phyloP scores from a whole-genome alignment of 2,113 vertebrate genomes.

The Laticauda colubrina region DNA sequence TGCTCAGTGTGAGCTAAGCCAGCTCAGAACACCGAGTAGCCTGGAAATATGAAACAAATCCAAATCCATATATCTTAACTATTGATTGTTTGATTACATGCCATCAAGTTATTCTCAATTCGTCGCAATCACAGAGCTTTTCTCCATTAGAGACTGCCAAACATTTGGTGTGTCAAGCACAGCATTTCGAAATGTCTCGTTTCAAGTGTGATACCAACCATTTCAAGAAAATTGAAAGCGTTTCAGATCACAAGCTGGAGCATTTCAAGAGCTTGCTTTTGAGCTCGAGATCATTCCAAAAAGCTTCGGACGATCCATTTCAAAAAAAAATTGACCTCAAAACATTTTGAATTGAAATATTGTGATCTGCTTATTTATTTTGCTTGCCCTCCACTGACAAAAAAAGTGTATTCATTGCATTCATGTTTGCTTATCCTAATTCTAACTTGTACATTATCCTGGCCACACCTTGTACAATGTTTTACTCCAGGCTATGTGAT shows the following conservation, averaged over 20 bases:
- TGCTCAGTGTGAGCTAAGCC: neutral
- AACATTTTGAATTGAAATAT: neutral
- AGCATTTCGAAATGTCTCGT: neutral
- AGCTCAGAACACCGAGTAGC: neutral
- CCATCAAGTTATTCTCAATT: neutral
- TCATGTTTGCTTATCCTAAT: neutral
- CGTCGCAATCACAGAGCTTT: neutral
- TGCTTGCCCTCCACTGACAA: neutral
- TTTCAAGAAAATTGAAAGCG: neutral
- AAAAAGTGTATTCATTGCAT: neutral
- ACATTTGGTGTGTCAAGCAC: neutral
- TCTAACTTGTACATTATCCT: neutral
- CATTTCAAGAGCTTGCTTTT: neutral
- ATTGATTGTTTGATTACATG: neutral
- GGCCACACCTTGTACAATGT: neutral
- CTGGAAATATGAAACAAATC: neutral
- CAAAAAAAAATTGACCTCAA: neutral
- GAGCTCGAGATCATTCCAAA: neutral
- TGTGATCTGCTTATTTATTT: neutral
- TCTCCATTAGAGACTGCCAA: neutral
- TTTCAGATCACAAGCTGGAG: neutral
- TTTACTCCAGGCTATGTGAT: neutral
- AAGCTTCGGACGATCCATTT: neutral
- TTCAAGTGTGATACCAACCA: neutral
- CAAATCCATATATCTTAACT: neutral